phyloP scores from a whole-genome alignment of 2,797 vertebrate genomes.

The Mastacembelus armatus region DNA sequence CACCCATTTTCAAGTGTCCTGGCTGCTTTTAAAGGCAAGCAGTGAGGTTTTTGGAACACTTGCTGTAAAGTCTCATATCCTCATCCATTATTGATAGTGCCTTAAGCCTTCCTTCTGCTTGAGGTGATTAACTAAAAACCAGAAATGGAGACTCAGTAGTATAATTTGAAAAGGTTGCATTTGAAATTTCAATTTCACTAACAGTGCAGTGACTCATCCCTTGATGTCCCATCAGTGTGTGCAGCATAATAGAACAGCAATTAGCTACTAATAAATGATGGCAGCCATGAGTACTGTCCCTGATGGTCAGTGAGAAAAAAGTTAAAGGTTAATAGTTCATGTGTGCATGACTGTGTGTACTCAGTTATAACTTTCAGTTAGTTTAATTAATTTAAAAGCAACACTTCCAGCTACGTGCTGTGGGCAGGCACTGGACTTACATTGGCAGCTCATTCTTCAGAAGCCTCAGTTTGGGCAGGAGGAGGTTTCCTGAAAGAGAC shows the following conservation, averaged over 20 bases:
- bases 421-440: constrained; percentile 72
- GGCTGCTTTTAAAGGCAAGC: constrained; percentile 28
- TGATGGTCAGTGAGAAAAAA: constrained; percentile 10
- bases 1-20: constrained; percentile 36
- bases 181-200: constrained; percentile 53
- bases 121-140: constrained; percentile 59
- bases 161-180: constrained; percentile 38
- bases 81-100: constrained; percentile 63
- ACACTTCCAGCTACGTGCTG: constrained; percentile 41
- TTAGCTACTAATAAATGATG: constrained; percentile 56
- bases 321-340: constrained; percentile 28
- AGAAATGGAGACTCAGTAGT: constrained; percentile 31
- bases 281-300: constrained; percentile 27
- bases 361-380: constrained; percentile 33
- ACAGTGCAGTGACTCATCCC: constrained; percentile 42
- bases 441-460: constrained; percentile 74
- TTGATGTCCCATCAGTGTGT: constrained; percentile 54
- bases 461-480: constrained; percentile 45
- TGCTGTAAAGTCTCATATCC: constrained; percentile 49
- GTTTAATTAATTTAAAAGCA: constrained; percentile 61
- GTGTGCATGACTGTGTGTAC: constrained; percentile 27
- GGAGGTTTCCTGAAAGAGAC: constrained; percentile 71
- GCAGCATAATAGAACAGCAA: constrained; percentile 53
- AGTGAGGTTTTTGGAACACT: constrained; percentile 34
- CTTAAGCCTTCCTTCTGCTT: constrained; percentile 54